Evolutionary conservation across 1,140 invertebrate species (phyloP).

Genomic region (Schlechtendalia chinensis): DNA sequence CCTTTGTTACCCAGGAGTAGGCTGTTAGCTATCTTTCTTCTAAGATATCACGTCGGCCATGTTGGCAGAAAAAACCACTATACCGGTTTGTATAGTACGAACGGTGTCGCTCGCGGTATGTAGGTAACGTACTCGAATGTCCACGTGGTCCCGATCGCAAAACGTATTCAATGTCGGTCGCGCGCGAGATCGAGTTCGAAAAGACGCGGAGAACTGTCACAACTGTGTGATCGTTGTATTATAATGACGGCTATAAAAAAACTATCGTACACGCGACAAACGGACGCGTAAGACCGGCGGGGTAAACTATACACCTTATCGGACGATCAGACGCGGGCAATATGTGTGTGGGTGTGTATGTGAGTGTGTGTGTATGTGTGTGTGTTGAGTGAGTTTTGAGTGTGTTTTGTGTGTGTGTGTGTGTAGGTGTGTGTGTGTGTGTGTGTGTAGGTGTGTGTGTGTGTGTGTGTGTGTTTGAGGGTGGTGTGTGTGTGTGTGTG

Average conservation of each 20-base stretch:
- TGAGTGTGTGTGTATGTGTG: background rate
- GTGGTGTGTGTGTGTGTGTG: background rate
- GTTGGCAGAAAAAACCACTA: background rate
- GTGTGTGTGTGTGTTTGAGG: background rate
- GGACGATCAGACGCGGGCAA: too few species aligned
- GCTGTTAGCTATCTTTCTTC: conserved; percentile 46
- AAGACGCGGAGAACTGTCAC: too few species aligned
- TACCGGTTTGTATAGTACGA: too few species aligned
- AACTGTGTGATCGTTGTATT: too few species aligned
- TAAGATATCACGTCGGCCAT: conserved; percentile 35
- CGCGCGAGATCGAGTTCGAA: background rate
- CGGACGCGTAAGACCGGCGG: too few species aligned
- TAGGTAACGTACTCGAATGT: too few species aligned
- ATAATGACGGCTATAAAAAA: too few species aligned
- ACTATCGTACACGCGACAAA: too few species aligned
- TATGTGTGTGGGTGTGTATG: background rate
- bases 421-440: background rate
- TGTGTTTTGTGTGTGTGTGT: background rate
- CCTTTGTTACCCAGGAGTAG: conserved; percentile 49
- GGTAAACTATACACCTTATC: too few species aligned
- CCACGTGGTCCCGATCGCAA: too few species aligned
- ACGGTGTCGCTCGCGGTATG: too few species aligned
- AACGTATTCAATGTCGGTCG: background rate
- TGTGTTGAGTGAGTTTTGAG: background rate
- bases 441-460: background rate